Percentiles rank a stretch among this genome's conserved stretches.
phyloP scores from a whole-genome alignment of 2,797 vertebrate species.

The Myiotriccus ornatus region DNA sequence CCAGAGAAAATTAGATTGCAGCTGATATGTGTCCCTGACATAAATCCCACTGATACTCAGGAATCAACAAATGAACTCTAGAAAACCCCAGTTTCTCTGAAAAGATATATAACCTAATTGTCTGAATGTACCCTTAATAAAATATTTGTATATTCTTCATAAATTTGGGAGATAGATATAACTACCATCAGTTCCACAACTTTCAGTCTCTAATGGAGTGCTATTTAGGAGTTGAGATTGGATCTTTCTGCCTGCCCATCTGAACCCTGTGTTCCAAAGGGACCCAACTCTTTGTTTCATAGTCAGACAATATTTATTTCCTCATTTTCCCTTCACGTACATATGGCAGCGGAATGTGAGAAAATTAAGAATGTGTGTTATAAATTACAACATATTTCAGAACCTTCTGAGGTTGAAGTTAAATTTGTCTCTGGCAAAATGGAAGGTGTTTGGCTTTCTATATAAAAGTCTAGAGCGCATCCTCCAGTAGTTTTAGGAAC shows the following conservation, averaged over 20 bases:
- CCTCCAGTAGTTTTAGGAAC: background rate
- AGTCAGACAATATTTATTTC: conserved; percentile 17
- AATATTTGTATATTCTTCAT: background rate
- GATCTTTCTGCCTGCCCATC: background rate
- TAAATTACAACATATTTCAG: background rate
- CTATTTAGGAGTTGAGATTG: background rate
- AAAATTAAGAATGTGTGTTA: conserved; percentile 32
- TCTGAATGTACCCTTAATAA: background rate
- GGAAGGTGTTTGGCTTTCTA: background rate
- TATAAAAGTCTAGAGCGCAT: background rate
- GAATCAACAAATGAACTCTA: background rate
- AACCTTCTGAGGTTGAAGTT: conserved; percentile 1
- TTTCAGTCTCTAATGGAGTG: background rate
- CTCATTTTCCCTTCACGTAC: background rate
- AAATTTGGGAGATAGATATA: background rate
- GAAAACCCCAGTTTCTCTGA: background rate
- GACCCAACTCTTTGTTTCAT: background rate
- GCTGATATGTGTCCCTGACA: background rate
- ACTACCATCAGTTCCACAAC: background rate
- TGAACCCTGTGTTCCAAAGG: conserved; percentile 1
- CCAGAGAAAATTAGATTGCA: background rate
- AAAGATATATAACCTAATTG: background rate
- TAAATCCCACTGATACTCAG: background rate
- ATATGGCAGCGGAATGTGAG: conserved; percentile 1
- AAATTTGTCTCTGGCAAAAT: conserved; percentile 28